Conservation (phyloP, 2,113 vertebrate species). For the Prolemur simus region DNA sequence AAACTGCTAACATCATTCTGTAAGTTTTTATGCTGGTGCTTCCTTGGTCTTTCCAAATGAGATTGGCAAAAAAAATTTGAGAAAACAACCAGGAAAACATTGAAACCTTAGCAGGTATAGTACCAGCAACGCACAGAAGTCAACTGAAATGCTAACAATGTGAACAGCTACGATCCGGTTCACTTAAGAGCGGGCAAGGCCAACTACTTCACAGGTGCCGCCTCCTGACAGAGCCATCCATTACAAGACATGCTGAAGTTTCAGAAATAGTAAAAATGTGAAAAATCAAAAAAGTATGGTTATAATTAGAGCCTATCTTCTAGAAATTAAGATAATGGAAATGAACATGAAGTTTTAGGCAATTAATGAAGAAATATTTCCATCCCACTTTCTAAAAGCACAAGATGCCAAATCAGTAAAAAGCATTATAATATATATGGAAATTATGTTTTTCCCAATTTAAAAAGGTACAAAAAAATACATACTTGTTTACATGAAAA, state of each 20-base stretch:
- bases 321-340: neutral
- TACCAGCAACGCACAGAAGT: neutral
- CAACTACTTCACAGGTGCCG: neutral
- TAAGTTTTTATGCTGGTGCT: neutral
- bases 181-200: neutral
- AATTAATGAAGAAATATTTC: neutral
- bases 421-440: neutral
- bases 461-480: neutral
- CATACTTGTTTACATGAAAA: neutral
- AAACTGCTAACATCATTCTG: neutral
- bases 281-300: neutral
- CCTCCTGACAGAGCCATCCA: neutral
- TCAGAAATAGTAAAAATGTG: neutral
- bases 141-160: neutral
- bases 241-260: neutral
- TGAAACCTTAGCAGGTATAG: neutral
- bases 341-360: neutral
- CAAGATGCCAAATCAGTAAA: neutral
- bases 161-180: neutral
- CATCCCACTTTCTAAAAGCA: neutral
- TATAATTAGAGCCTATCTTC: neutral
- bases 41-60: neutral
- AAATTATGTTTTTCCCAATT: neutral
- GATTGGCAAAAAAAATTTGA: neutral
- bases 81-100: neutral